Base-by-base conservation (phyloP, 1,140 invertebrate species). In the Leptinotarsa texana region DNA sequence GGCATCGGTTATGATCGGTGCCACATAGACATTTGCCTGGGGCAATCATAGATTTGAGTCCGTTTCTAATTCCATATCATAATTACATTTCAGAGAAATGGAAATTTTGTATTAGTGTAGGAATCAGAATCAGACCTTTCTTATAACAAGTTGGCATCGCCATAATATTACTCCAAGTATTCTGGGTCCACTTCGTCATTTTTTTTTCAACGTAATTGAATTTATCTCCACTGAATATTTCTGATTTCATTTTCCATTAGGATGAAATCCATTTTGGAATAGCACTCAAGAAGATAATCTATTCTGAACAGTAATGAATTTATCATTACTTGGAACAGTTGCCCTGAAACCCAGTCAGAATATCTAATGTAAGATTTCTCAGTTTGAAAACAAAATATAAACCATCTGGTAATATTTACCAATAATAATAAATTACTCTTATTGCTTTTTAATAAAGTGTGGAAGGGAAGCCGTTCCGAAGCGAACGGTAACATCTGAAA, bases 361-460 rank as follows among this genome's bases (percentile, higher is more conserved):
- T 57, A 57, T 5, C 17, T 57, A 18, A 57, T 57, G 13, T 57
- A 17, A 15, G 15, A 18, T 57, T 13, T 57, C 51, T 57, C 3
- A 13, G 13, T n/a, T 57, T 57, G 51, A 57, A 18, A 57, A 18
- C 51, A 57, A 18, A 18, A 57, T 57, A 18, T 57, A n/a, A 4
- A 57, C 51, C 15, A 13, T 8, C 51, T 57, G 51, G 51, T 18
- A 27, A 62, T 74, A 74, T 74, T 74, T 74, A 74, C 66, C 74
- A 74, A 62, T 74, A 74, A 74, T 57, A 69, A 74, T 74, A 74
- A 74, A 61, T 74, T 74, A 65, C 57, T 75, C 66, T 75, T 72
- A 75, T 75, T 72, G 69, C 63, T 75, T 75, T 75, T 75, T 75
- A 75, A 75, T 75, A 75, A 75, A 72, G 70, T 72, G 69, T 63